These are phyloP conservation scores for Muscidifurax raptorellus DNA, from an alignment of 1,140 invertebrate genomes.

Conservation along the genomic window DNA sequence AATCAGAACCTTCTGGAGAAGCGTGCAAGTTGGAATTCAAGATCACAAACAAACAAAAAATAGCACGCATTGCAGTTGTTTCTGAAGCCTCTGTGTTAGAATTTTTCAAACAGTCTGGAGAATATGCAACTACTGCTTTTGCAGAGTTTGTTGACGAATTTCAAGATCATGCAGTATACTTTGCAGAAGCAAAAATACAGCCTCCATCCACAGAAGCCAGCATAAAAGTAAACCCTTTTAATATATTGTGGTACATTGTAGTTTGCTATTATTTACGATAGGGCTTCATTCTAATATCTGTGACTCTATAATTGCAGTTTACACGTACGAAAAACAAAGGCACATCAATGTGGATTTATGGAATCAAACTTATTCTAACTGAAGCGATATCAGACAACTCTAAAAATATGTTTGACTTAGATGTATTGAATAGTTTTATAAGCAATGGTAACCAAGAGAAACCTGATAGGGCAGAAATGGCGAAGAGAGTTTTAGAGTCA, in stretches of 20 bases:
- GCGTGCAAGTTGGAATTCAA: slow-evolving; percentile 68
- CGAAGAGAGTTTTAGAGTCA: slow-evolving; percentile 55
- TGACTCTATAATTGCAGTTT: slow-evolving; percentile 66
- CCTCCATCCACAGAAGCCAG: slow-evolving; percentile 68
- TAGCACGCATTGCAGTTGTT: slow-evolving; percentile 66
- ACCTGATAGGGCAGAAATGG: slow-evolving; percentile 50
- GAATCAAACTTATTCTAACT: slow-evolving; percentile 67
- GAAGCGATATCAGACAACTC: slow-evolving; percentile 56
- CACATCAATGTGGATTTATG: slow-evolving; percentile 72
- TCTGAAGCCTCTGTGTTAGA: slow-evolving; percentile 73
- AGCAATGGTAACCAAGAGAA: slow-evolving; percentile 54
- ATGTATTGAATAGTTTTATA: slow-evolving; percentile 63
- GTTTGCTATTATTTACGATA: slow-evolving; percentile 25
- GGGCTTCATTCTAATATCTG: slow-evolving; percentile 10
- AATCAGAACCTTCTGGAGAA: slow-evolving; percentile 58
- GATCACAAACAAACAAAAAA: slow-evolving; percentile 65
- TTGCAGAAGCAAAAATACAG: slow-evolving; percentile 64
- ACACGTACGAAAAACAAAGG: slow-evolving; percentile 69
- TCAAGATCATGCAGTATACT: slow-evolving; percentile 67
- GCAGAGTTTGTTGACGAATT: slow-evolving; percentile 72
- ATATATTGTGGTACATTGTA: neutral
- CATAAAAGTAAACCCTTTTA: slow-evolving; percentile 68
- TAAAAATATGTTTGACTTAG: slow-evolving; percentile 61
- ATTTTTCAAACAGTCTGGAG: slow-evolving; percentile 73
- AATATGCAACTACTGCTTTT: slow-evolving; percentile 70